Evolutionary conservation across 1,140 invertebrate genomes (phyloP).

Genomic region (Nylanderia fulva): DNA sequence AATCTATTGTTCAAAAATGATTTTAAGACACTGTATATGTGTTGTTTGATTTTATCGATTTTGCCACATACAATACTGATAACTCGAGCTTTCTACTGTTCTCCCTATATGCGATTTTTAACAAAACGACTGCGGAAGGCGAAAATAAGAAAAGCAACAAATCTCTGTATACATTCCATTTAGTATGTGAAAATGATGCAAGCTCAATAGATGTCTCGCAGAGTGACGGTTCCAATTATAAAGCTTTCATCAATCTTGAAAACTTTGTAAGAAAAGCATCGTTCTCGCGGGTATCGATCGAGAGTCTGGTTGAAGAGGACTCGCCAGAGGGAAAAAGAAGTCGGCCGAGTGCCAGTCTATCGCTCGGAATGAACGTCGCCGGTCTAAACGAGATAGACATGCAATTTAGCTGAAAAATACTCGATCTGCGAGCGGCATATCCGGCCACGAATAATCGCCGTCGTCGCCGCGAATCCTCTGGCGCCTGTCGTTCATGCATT

Average conservation of each 20-base stretch:
- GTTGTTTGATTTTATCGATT: not conserved
- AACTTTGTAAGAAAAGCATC: not conserved
- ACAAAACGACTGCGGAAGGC: not conserved
- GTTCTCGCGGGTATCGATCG: constrained; percentile 29
- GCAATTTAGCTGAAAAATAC: constrained; percentile 44
- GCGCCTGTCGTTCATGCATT: constrained; percentile 72
- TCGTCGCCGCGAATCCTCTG: constrained; percentile 44
- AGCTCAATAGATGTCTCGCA: not conserved
- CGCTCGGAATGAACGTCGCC: constrained; percentile 28
- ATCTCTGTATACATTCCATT: not conserved
- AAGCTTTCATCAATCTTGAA: constrained; percentile 1
- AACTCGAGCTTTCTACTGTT: not conserved
- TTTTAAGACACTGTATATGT: too few species aligned
- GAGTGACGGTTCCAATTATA: constrained; percentile 31
- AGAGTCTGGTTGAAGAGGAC: constrained; percentile 17
- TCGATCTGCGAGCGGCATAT: not conserved
- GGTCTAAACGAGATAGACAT: constrained; percentile 33
- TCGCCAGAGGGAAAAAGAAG: constrained; percentile 1
- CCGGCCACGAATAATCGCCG: constrained; percentile 29
- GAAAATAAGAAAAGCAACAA: not conserved
- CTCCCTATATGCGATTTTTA: not conserved
- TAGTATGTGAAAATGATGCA: not conserved
- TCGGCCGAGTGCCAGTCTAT: constrained; percentile 27
- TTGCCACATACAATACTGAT: not conserved
- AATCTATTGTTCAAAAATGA: too few species aligned